Conservation (phyloP, 2,797 vertebrate genomes). For the Merluccius polli region DNA sequence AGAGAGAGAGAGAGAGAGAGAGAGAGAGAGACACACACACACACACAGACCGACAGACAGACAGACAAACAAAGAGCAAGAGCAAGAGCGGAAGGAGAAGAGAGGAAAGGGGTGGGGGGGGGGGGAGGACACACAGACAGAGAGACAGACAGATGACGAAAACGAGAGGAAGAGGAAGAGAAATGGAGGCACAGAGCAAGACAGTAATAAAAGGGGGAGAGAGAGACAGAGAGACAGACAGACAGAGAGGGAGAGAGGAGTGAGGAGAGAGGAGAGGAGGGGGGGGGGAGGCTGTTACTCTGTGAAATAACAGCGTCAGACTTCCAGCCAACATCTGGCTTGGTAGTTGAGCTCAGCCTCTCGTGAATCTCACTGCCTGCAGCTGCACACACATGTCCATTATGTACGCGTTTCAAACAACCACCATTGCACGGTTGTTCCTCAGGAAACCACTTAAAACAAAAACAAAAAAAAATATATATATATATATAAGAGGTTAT, state of each 20-base stretch:
- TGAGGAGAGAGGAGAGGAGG: conserved; percentile 23
- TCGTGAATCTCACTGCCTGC: conserved; percentile 43
- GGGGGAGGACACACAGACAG: background rate
- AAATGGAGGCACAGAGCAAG: too few species aligned
- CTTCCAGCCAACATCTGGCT: conserved; percentile 57
- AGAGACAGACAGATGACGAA: background rate
- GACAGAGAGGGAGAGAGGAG: background rate
- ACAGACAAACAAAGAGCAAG: too few species aligned
- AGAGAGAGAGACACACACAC: background rate
- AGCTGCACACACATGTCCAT: conserved; percentile 26
- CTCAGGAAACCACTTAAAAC: background rate
- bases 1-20: background rate
- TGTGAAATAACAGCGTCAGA: conserved; percentile 54
- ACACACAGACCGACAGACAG: background rate
- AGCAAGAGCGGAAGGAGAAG: too few species aligned
- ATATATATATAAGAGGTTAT: too few species aligned
- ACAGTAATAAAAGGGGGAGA: background rate
- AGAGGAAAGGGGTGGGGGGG: background rate
- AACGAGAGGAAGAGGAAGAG: background rate
- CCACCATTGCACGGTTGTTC: background rate
- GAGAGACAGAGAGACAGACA: background rate
- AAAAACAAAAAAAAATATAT: too few species aligned
- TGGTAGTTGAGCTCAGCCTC: conserved; percentile 46
- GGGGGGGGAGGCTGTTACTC: conserved; percentile 62
- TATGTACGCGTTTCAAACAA: background rate